Conservation (phyloP, 2,888 invertebrate species). For the Thymelicus sylvestris region DNA sequence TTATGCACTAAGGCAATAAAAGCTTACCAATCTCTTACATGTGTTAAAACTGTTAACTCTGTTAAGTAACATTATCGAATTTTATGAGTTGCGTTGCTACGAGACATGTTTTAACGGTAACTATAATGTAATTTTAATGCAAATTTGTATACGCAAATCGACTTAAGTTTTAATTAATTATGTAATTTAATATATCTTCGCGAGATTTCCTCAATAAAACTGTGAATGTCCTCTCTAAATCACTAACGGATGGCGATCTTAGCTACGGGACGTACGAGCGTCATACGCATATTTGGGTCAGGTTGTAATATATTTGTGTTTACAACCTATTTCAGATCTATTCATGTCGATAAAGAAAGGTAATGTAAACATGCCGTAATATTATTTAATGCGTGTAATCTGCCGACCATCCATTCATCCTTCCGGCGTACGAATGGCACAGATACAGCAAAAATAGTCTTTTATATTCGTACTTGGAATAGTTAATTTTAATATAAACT, state of each 20-base stretch:
- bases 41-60: background rate
- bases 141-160: background rate
- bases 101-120: too few relatives aligned
- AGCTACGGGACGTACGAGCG: slow-evolving; percentile 52
- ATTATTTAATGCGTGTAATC: slow-evolving; percentile 39
- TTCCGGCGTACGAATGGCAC: slow-evolving; percentile 29
- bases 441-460: background rate
- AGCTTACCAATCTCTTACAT: background rate
- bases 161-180: background rate
- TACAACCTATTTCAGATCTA: slow-evolving; percentile 72
- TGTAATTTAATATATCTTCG: too few relatives aligned
- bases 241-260: background rate
- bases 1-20: slow-evolving; percentile 3
- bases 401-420: slow-evolving; percentile 43
- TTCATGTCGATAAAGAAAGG: slow-evolving; percentile 53
- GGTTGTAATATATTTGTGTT: slow-evolving; percentile 68
- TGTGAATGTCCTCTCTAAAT: background rate
- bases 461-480: slow-evolving; percentile 1
- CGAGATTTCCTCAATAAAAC: background rate
- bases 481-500: background rate
- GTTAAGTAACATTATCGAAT: slow-evolving; percentile 1
- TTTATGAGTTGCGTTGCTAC: background rate
- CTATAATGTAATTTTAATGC: background rate
- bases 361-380: slow-evolving; percentile 43
- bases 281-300: slow-evolving; percentile 77